Evolutionary conservation across 2,797 vertebrate species (phyloP), one percentile per base, ranked within the genome.

Genomic region (Scolopax bukidnonensis): DNA sequence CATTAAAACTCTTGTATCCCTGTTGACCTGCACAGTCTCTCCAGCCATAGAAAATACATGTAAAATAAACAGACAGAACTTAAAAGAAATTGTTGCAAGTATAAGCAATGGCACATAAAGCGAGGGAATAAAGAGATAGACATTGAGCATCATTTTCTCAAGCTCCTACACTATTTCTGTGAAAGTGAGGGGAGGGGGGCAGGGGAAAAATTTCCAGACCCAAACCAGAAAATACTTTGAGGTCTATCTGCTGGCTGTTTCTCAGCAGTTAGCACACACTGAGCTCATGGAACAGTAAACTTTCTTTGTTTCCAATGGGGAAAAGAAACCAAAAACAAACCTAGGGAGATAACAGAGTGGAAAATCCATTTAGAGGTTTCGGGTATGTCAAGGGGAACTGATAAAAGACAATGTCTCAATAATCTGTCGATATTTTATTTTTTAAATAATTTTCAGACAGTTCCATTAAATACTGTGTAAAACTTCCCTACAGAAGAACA

Each of bases 361-460:
- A 90, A 95, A 91, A 78, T 76, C 74, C 24, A 82, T 79, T 21
- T 94, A 73, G 71, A 86, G 70, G 77, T 84, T 90, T 79, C 8
- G 16, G 20, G 19, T 76, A 43, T 65, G n/a, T 43, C 88, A 95
- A 84, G 24, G 13, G 18, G 20, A 94, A 74, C n/a, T 41, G 30
- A 74, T 63, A 94, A 89, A 93, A 76, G 36, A 51, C 10, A 65
- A 63, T 61, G 19, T 90, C 43, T 88, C 65, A 65, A 84, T 64
- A 89, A 77, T n/a, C 56, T 25, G 74, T 50, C 90, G 82, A 68
- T 90, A 95, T 71, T 84, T 73, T 86, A 68, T 64, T 90, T 90
- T 92, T 68, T 50, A 93, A 89, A 27, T 69, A 69, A 23, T 88
- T 90, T 86, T 74, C 50, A 91, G 77, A 63, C 28, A 92, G 51